Percentiles rank a stretch among this genome's conserved stretches.
These are phyloP conservation scores for Hirtodrosophila cameraria DNA, from an alignment of 2,888 invertebrate genomes.

Conservation along the genomic window DNA sequence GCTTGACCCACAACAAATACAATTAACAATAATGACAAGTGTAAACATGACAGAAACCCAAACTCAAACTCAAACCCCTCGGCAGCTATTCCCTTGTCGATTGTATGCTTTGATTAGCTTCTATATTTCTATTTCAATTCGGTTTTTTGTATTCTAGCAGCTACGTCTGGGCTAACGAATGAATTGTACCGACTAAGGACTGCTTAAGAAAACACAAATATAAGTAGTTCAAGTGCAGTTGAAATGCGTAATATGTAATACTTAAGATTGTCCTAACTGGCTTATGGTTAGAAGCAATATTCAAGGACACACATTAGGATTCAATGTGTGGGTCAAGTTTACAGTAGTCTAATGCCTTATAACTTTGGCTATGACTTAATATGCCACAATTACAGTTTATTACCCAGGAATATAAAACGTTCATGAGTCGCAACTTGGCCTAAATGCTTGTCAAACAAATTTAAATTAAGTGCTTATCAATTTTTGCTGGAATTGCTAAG, in stretches of 20 bases:
- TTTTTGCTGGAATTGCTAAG: neutral
- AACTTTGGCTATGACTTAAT: slow-evolving; percentile 14
- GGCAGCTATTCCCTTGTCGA: slow-evolving; percentile 26
- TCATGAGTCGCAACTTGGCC: neutral
- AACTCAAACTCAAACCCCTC: neutral
- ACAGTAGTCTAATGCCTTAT: slow-evolving; percentile 1
- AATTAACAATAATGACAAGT: slow-evolving; percentile 77
- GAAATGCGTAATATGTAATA: slow-evolving; percentile 3
- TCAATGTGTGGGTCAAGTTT: slow-evolving; percentile 58
- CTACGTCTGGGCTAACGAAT: slow-evolving; percentile 42
- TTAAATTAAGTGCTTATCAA: neutral
- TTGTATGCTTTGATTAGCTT: slow-evolving; percentile 60
- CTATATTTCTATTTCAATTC: slow-evolving; percentile 22
- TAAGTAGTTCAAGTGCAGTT: slow-evolving; percentile 46
- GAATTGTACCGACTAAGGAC: slow-evolving; percentile 27
- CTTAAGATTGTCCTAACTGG: slow-evolving; percentile 21
- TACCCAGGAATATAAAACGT: slow-evolving; percentile 1
- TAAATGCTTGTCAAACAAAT: slow-evolving; percentile 7
- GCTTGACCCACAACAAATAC: slow-evolving; percentile 65
- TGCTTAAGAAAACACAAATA: slow-evolving; percentile 65
- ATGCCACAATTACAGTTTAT: slow-evolving; percentile 30
- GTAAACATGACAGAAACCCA: slow-evolving; percentile 64
- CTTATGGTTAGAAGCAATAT: neutral
- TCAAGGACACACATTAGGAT: slow-evolving; percentile 57
- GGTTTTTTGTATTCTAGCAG: neutral